Base-by-base conservation (phyloP, 1,140 invertebrate genomes). In the Drosophila leontia region DNA sequence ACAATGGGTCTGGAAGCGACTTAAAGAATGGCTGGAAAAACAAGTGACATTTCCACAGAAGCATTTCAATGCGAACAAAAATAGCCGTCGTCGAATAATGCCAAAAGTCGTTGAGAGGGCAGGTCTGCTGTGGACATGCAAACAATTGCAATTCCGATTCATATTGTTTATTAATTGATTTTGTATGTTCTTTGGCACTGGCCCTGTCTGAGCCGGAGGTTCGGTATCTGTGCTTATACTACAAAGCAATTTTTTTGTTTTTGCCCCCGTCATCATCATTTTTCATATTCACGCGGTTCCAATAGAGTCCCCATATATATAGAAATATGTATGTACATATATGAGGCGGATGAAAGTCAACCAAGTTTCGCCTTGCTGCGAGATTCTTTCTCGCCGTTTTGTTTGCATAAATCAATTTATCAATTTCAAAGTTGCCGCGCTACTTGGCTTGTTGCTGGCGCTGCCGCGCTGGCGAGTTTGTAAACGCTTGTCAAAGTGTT, bases 401-500 rank as follows among this genome's bases (percentile, higher is more conserved):
- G 50, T 48, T 81, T 82, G 85, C 81, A 90, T 90, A 88, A 88
- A 85, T 88, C 85, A 88, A 88, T 88, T 88, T 88, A 88, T 88
- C 85, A 88, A 90, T 88, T 88, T 88, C 85, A 88, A 85, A 88
- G 81, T 88, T 88, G 59, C 74, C 65, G 51, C 69, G 63, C 59
- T 78, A 63, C 72, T 82, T 69, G 75, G 62, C 65, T 77, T 82
- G 44, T 62, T 79, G 69, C 44, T 63, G 76, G 51, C 71, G 56
- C 74, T 82, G 83, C 79, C 55, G 26, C 26, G 26, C 26, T 68
- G 79, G 74, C 64, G 75, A 86, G 79, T 87, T 87, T 87, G 83
- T 86, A 86, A 86, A 82, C 71, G 83, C 78, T 90, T 88, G 85
- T 88, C 85, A 90, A 84, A 90, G 81, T 88, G 85, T 88, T 88